Percentiles rank a stretch among this genome's conserved stretches.
Conservation (phyloP, 2,113 vertebrate species). For the Trogon melanurus region DNA sequence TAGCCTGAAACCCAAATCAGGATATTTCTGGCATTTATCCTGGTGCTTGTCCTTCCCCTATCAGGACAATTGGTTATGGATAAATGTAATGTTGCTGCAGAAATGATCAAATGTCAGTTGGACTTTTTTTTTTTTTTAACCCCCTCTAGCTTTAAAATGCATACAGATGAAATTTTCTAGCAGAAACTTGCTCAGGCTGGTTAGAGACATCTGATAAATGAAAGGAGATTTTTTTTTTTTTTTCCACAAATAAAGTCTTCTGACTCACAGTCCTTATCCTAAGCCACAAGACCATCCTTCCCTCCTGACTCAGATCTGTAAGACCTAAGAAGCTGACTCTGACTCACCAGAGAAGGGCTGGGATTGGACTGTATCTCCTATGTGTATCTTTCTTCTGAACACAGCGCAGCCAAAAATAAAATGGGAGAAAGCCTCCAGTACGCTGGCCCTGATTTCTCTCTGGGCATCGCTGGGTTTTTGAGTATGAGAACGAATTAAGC, state of each 20-base stretch:
- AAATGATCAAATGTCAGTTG: not conserved
- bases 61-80: not conserved
- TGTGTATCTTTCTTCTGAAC: not conserved
- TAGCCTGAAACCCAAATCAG: not conserved
- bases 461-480: not conserved
- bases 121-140: not conserved
- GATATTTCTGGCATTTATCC: constrained; percentile 10
- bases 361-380: not conserved
- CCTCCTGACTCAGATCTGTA: not conserved
- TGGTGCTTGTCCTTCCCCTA: not conserved
- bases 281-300: constrained; percentile 11
- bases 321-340: constrained; percentile 12
- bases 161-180: not conserved
- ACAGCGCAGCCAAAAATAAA: not conserved
- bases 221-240: not conserved
- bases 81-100: not conserved
- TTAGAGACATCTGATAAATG: not conserved
- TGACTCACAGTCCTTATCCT: constrained; percentile 17
- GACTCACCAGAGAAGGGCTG: not conserved
- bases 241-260: not conserved
- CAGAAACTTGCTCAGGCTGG: not conserved
- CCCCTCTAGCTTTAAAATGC: not conserved
- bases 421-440: not conserved
- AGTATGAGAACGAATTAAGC: not conserved
- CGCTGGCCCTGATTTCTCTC: not conserved